Conservation (phyloP, 1,140 invertebrate species). For the Anthonomus grandis region DNA sequence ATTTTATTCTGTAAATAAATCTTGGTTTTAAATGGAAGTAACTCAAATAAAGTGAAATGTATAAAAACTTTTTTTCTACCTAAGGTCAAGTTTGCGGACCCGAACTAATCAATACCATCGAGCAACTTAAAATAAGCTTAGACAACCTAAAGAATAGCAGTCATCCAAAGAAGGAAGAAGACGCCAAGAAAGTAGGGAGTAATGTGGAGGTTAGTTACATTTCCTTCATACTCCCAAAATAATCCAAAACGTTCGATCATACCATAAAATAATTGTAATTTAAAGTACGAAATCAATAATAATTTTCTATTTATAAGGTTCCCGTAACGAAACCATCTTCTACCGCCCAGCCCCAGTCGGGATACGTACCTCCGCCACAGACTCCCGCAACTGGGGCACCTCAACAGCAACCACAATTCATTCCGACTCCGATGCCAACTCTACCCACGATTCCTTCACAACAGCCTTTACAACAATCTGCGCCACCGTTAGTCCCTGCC, state of each 20-base stretch:
- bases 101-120: conserved; percentile 52
- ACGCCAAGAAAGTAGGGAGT: conserved; percentile 33
- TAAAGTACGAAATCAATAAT: neutral
- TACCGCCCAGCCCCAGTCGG: conserved; percentile 8
- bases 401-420: conserved; percentile 12
- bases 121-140: conserved; percentile 55
- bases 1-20: no score
- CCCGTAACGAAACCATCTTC: conserved; percentile 2
- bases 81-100: conserved; percentile 43
- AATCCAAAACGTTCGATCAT: neutral
- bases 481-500: neutral
- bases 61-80: no score
- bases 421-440: neutral
- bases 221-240: neutral
- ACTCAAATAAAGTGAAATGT: no score
- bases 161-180: conserved; percentile 43
- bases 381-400: conserved; percentile 11
- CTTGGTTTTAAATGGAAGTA: no score
- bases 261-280: neutral
- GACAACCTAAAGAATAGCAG: conserved; percentile 54
- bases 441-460: conserved; percentile 1
- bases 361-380: conserved; percentile 1
- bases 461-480: conserved; percentile 10
- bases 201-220: conserved; percentile 17
- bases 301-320: conserved; percentile 7